Evolutionary conservation across 2,113 vertebrate genomes (phyloP), one percentile per base, ranked within the genome.

Genomic region (Porphyrio hochstetteri): DNA sequence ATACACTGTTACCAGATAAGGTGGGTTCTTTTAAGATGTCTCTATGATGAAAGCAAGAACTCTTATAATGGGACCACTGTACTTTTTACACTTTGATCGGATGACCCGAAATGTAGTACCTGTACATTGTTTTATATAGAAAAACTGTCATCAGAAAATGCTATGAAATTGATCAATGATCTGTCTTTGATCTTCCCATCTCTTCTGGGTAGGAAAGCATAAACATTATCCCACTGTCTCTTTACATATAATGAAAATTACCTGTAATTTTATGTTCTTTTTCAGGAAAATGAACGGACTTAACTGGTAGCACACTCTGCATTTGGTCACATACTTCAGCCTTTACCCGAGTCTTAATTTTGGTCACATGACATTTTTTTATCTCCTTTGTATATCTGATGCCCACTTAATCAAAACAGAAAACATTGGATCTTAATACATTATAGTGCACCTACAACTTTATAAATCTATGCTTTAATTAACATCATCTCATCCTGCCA

Each of bases 331-430:
- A 48, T 87, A 84, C 28, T 96, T 96, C 88, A 88, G 86, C 85
- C 69, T 96, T 97, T 96, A 97, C 25, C 71, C 42, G 78, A 75
- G 69, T 82, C 68, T 86, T 82, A 85, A 85, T 96, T 96, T 92
- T 96, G 50, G 36, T 84, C 52, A 76, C 31, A 55, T 85, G 19
- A 74, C 33, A 27, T 12, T 68, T 94, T 82, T 72, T 75, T 72
- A 19, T 25, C 60, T 57, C 8, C 11, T 67, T 82, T 79, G 13
- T 35, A 21, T 90, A 75, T 31, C 35, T 61, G 77, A 81, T 95
- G 42, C n/a, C 63, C 71, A 74, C 8, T 67, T 67, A 94, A 93
- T 90, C 75, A 85, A 80, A 88, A 96, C 36, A 82, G 69, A 42
- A 15, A 23, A 16, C 56, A 70, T n/a, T 82, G 23, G 24, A 19